Evolutionary conservation across 2,113 vertebrate genomes (phyloP).

Genomic region (Oxyruncus cristatus): DNA sequence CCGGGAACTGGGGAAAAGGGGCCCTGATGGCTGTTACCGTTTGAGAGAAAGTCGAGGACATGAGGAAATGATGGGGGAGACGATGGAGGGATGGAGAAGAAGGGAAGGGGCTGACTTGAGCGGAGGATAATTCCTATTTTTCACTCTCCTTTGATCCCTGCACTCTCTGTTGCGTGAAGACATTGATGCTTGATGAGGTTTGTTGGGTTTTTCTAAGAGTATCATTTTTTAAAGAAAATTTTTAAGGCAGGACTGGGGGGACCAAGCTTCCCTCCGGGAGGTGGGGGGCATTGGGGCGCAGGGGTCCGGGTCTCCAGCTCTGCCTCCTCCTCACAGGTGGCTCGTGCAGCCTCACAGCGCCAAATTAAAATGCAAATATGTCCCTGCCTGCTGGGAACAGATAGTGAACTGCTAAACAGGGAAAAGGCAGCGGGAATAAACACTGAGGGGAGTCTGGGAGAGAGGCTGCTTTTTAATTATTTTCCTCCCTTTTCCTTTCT

Average conservation of each 20-base stretch:
- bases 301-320: background rate
- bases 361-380: conserved; percentile 51
- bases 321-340: background rate
- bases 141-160: background rate
- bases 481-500: background rate
- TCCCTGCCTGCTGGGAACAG: conserved; percentile 55
- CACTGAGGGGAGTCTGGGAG: background rate
- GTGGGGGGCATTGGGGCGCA: background rate
- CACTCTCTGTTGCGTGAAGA: background rate
- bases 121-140: rapidly evolving
- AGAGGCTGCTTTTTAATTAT: background rate
- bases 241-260: background rate
- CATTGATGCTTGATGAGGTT: background rate
- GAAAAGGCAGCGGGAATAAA: background rate
- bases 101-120: background rate
- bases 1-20: rapidly evolving
- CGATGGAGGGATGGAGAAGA: background rate
- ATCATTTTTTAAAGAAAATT: background rate
- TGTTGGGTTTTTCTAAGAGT: background rate
- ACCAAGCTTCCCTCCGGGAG: background rate
- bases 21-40: rapidly evolving
- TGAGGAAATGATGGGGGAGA: background rate
- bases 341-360: background rate
- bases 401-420: background rate
- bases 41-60: background rate